phyloP scores from a whole-genome alignment of 2,888 invertebrate species.

The Eilema depressum region DNA sequence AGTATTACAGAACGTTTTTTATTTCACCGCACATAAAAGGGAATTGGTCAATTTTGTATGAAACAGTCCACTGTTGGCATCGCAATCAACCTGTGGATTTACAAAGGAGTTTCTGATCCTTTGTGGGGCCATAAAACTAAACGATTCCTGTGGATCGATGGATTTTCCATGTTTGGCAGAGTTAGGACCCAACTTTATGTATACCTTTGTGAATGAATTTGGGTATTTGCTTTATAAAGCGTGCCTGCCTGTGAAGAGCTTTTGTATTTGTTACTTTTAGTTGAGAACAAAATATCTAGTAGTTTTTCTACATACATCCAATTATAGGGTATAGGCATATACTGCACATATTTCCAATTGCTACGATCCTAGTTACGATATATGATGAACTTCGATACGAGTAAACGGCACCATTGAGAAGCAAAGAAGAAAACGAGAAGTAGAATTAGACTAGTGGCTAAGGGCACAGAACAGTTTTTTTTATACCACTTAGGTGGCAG shows the following conservation, averaged over 20 bases:
- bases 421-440: too few species aligned
- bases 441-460: too few species aligned
- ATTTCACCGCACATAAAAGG: slow-evolving; percentile 2
- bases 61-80: slow-evolving; percentile 6
- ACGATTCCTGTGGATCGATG: slow-evolving; percentile 11
- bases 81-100: slow-evolving; percentile 22
- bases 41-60: slow-evolving; percentile 19
- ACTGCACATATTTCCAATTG: too few species aligned
- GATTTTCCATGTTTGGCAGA: slow-evolving; percentile 10
- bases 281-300: background rate
- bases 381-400: too few species aligned
- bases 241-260: background rate
- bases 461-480: too few species aligned
- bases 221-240: background rate
- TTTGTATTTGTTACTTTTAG: background rate
- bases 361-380: too few species aligned
- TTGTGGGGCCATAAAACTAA: slow-evolving; percentile 10
- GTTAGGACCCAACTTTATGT: background rate
- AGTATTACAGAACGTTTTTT: slow-evolving; percentile 1
- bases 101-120: slow-evolving; percentile 21
- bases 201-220: slow-evolving; percentile 1
- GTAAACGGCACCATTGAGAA: too few species aligned
- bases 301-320: too few species aligned
- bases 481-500: too few species aligned
- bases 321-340: too few species aligned